A percentile compares a stretch with the other conserved stretches of the same genome.
Evolutionary conservation across 1,140 invertebrate species (phyloP).

Genomic region (Procambarus virginalis): DNA sequence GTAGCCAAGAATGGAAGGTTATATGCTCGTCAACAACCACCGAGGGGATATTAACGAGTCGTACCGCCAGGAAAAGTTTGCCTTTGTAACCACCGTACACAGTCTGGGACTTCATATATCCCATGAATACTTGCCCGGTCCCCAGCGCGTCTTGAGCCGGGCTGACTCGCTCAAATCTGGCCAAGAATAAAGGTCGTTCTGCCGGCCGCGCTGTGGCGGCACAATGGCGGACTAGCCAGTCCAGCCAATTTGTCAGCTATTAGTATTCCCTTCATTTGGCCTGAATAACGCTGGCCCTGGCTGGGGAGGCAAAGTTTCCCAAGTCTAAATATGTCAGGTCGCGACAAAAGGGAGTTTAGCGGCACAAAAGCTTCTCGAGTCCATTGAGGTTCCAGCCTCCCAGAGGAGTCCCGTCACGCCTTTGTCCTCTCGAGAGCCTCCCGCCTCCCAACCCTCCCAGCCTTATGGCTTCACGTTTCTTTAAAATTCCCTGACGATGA

Average conservation of each 20-base stretch:
- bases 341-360: conserved; percentile 65
- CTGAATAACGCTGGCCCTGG: conserved; percentile 51
- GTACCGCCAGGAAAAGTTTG: neutral
- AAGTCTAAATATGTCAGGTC: conserved; percentile 69
- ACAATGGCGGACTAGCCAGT: conserved; percentile 36
- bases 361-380: conserved; percentile 58
- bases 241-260: conserved; percentile 69
- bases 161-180: conserved; percentile 52
- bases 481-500: no score
- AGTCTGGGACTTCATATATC: conserved; percentile 43
- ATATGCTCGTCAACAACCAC: neutral
- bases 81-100: neutral
- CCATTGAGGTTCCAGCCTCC: conserved; percentile 49
- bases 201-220: conserved; percentile 24
- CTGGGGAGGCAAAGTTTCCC: conserved; percentile 67
- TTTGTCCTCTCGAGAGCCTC: conserved; percentile 54
- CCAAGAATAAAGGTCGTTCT: conserved; percentile 22
- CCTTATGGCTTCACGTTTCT: neutral
- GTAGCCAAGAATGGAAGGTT: no score
- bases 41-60: neutral
- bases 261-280: conserved; percentile 69
- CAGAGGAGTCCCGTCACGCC: conserved; percentile 33
- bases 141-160: conserved; percentile 38
- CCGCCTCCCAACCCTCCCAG: neutral
- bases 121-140: conserved; percentile 38